These are phyloP conservation scores for Notoglanidium macrostoma DNA, from an alignment of 2,797 vertebrate species.

Conservation along the genomic window DNA sequence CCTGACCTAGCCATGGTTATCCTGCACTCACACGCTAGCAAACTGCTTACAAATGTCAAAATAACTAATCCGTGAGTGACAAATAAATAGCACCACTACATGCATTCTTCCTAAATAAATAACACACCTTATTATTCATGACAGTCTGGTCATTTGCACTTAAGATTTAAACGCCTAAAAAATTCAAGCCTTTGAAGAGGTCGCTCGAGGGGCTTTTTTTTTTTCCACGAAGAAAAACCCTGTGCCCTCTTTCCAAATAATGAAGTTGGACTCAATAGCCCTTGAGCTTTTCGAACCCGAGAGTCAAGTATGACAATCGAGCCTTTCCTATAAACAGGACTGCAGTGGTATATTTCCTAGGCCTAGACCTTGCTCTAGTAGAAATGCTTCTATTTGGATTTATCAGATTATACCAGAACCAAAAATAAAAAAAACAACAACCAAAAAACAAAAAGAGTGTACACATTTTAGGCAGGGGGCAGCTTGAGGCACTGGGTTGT, in stretches of 20 bases:
- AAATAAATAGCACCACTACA: not conserved
- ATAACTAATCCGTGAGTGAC: constrained; percentile 7
- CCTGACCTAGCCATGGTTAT: not conserved
- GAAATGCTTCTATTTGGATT: not conserved
- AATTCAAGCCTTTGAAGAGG: constrained; percentile 29
- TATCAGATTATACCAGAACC: not conserved
- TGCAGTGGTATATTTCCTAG: not conserved
- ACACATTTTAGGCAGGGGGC: not conserved
- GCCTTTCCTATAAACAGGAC: constrained; percentile 2
- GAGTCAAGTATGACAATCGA: constrained; percentile 32
- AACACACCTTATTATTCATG: constrained; percentile 6
- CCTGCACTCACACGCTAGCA: not conserved
- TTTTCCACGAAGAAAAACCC: constrained; percentile 11
- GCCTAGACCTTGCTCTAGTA: not conserved
- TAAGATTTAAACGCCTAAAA: constrained; percentile 38
- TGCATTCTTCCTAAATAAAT: not conserved
- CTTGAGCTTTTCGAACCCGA: constrained; percentile 28
- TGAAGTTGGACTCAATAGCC: constrained; percentile 37
- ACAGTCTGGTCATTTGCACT: constrained; percentile 9
- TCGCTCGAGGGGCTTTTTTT: not conserved
- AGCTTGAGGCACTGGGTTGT: not conserved
- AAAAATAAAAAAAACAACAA: not conserved
- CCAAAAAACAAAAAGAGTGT: not conserved
- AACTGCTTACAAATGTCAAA: not conserved
- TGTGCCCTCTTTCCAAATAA: constrained; percentile 37